Conservation (phyloP, 2,888 invertebrate species). For the Serrognathus titanus region DNA sequence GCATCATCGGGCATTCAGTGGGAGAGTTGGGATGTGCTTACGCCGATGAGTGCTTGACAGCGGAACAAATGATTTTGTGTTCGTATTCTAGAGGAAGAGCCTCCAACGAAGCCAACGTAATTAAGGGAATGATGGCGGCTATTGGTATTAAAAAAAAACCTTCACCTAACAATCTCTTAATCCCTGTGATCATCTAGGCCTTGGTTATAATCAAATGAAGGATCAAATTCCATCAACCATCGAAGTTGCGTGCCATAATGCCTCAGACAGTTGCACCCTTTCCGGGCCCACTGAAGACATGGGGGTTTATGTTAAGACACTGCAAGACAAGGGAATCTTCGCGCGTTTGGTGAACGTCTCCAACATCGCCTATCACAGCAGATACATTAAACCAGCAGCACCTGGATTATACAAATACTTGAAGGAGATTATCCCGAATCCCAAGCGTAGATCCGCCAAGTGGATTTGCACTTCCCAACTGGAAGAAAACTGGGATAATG, state of each 20-base stretch:
- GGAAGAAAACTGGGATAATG: constrained; percentile 57
- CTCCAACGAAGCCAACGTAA: constrained; percentile 65
- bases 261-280: constrained; percentile 71
- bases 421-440: constrained; percentile 49
- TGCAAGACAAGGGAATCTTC: constrained; percentile 69
- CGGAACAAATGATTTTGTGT: constrained; percentile 79
- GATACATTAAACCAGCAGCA: constrained; percentile 63
- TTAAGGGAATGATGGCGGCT: constrained; percentile 84
- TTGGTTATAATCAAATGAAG: constrained; percentile 55
- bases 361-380: constrained; percentile 87
- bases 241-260: constrained; percentile 78
- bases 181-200: constrained; percentile 30
- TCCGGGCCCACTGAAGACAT: constrained; percentile 69
- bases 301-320: constrained; percentile 55
- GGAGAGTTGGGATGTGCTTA: constrained; percentile 95
- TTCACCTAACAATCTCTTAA: not conserved
- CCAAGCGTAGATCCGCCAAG: constrained; percentile 54
- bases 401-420: constrained; percentile 47
- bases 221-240: constrained; percentile 64
- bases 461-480: constrained; percentile 68
- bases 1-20: constrained; percentile 84
- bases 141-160: constrained; percentile 54
- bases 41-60: constrained; percentile 87
- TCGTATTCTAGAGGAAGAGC: constrained; percentile 81
- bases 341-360: constrained; percentile 81